A percentile compares a stretch with the other conserved stretches of the same genome.
These are phyloP conservation scores for Myotis davidii DNA, from an alignment of 2,113 vertebrate species.

Conservation along the genomic window DNA sequence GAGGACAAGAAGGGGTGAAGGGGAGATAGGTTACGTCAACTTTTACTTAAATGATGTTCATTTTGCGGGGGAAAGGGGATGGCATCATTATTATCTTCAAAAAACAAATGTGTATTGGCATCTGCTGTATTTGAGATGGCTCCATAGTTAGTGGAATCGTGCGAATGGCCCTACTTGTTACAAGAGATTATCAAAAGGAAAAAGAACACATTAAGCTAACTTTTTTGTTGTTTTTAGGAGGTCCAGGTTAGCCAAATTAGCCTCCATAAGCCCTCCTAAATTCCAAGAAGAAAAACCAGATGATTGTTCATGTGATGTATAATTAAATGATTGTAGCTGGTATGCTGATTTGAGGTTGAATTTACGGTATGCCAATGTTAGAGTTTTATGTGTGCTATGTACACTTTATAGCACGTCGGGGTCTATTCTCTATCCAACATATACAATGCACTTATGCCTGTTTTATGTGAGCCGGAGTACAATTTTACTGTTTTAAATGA, in stretches of 20 bases:
- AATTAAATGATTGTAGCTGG: slow-evolving; percentile 65
- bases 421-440: slow-evolving; percentile 58
- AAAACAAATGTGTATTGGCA: neutral
- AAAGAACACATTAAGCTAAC: neutral
- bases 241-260: neutral
- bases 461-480: slow-evolving; percentile 60
- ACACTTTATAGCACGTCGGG: slow-evolving; percentile 53
- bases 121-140: neutral
- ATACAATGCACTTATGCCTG: slow-evolving; percentile 38
- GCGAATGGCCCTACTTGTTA: neutral
- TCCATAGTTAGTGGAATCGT: neutral
- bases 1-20: slow-evolving; percentile 60
- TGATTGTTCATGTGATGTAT: slow-evolving; percentile 66
- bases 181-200: neutral
- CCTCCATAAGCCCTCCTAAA: slow-evolving; percentile 7
- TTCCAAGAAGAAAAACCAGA: slow-evolving; percentile 40
- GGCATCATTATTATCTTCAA: slow-evolving; percentile 22
- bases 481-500: slow-evolving; percentile 68
- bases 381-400: slow-evolving; percentile 54
- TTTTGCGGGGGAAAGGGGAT: neutral
- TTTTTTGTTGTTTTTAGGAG: slow-evolving; percentile 26
- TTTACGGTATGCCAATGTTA: slow-evolving; percentile 52
- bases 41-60: slow-evolving; percentile 61
- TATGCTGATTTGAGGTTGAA: slow-evolving; percentile 39
- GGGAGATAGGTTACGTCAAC: slow-evolving; percentile 1